Percentiles rank a stretch among this genome's conserved stretches.
These are phyloP conservation scores for Macrophya alboannulata DNA, from an alignment of 2,888 invertebrate genomes.

Conservation along the genomic window DNA sequence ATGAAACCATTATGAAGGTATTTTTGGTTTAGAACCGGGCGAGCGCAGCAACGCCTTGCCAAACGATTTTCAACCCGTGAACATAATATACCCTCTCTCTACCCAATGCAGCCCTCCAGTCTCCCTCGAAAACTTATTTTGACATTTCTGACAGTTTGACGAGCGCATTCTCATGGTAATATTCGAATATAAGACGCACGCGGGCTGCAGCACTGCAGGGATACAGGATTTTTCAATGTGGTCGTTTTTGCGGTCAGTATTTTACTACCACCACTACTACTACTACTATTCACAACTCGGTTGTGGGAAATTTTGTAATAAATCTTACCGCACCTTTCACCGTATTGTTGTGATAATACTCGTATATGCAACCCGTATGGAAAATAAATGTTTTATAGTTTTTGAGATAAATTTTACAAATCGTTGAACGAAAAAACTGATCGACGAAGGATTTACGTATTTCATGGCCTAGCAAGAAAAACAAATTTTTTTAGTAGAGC, in stretches of 20 bases:
- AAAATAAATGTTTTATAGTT: background rate
- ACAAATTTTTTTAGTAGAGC: too few species aligned
- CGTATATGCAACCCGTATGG: background rate
- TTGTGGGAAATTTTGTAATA: background rate
- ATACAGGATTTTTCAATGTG: background rate
- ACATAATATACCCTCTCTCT: background rate
- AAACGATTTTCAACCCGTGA: conserved; percentile 34
- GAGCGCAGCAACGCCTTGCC: background rate
- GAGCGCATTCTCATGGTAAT: conserved; percentile 69
- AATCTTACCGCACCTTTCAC: conserved; percentile 11
- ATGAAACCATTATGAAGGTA: conserved; percentile 46
- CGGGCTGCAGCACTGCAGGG: background rate
- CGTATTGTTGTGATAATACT: conserved; percentile 3
- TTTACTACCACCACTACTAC: background rate
- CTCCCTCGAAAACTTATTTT: conserved; percentile 63
- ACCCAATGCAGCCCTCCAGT: background rate
- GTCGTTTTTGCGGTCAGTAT: conserved; percentile 32
- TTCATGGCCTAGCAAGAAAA: too few species aligned
- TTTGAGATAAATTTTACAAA: background rate
- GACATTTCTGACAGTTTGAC: conserved; percentile 67
- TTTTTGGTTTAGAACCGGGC: conserved; percentile 30
- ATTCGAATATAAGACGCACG: background rate
- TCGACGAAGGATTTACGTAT: background rate
- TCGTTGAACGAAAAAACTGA: background rate
- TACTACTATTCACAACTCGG: background rate